A percentile compares a stretch with the other conserved stretches of the same genome.
phyloP scores from a whole-genome alignment of 2,888 invertebrate genomes.

The Biston stratarius region DNA sequence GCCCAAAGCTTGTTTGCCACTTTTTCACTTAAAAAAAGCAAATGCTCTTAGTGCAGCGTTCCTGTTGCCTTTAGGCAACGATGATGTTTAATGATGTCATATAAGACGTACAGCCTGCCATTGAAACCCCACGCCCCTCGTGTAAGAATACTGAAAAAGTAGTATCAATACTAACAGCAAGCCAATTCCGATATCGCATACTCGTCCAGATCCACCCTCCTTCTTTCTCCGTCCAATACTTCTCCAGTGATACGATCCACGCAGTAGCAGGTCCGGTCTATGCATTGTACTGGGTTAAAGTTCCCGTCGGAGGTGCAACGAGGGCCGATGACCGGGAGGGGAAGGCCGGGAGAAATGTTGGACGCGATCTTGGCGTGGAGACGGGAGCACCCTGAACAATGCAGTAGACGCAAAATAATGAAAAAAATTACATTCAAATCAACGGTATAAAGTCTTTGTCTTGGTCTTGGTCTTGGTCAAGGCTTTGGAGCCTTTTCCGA shows the following conservation, averaged over 20 bases:
- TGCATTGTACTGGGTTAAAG: conserved; percentile 89
- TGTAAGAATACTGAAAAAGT: background rate
- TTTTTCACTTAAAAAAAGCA: too few relatives aligned
- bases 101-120: too few relatives aligned
- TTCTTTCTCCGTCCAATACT: conserved; percentile 53
- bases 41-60: too few relatives aligned
- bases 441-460: too few relatives aligned
- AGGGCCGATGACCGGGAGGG: conserved; percentile 73
- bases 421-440: background rate
- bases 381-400: conserved; percentile 85
- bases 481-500: too few relatives aligned
- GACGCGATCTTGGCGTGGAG: conserved; percentile 78
- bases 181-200: conserved; percentile 65
- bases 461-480: too few relatives aligned
- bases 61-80: too few relatives aligned
- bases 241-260: conserved; percentile 85
- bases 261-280: conserved; percentile 87
- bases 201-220: conserved; percentile 63
- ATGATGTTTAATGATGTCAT: too few relatives aligned
- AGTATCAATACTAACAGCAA: conserved; percentile 74
- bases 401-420: background rate
- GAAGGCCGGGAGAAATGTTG: conserved; percentile 67
- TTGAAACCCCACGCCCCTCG: background rate
- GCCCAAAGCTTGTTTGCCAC: too few relatives aligned
- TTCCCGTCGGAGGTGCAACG: conserved; percentile 89